Evolutionary conservation across 2,113 vertebrate genomes (phyloP).

Genomic region (Cricetomys ansorgei): DNA sequence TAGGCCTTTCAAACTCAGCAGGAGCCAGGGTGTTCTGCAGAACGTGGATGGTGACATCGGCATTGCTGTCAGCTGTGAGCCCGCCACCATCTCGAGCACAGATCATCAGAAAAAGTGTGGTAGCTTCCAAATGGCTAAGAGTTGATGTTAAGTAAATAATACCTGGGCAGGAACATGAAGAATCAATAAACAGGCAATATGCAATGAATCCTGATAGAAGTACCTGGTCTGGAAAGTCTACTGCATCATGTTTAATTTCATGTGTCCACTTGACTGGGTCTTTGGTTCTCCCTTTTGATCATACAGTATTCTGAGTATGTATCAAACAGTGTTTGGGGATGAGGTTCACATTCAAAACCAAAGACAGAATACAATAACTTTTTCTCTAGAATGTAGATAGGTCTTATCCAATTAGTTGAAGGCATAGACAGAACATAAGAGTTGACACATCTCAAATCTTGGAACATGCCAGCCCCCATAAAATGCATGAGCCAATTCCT

Average conservation of each 20-base stretch:
- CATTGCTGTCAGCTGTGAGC: constrained; percentile 85
- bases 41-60: constrained; percentile 90
- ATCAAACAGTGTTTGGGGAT: not conserved
- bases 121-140: constrained; percentile 87
- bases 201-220: not conserved
- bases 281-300: not conserved
- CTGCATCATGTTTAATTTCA: not conserved
- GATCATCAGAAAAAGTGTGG: constrained; percentile 86
- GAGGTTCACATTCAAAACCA: not conserved
- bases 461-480: not conserved
- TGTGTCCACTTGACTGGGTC: not conserved
- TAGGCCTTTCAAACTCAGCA: constrained; percentile 90
- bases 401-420: not conserved
- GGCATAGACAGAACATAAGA: not conserved
- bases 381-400: accelerated
- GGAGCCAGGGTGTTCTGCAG: constrained; percentile 87
- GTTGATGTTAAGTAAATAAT: constrained; percentile 90
- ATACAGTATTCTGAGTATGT: not conserved
- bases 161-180: constrained; percentile 84
- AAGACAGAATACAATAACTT: not conserved
- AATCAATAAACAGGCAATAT: not conserved
- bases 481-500: not conserved
- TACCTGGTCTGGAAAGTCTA: not conserved
- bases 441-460: not conserved
- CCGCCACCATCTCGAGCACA: constrained; percentile 91